Base-by-base conservation (phyloP, 2,888 invertebrate genomes). In the Dicyrtomina minuta region DNA sequence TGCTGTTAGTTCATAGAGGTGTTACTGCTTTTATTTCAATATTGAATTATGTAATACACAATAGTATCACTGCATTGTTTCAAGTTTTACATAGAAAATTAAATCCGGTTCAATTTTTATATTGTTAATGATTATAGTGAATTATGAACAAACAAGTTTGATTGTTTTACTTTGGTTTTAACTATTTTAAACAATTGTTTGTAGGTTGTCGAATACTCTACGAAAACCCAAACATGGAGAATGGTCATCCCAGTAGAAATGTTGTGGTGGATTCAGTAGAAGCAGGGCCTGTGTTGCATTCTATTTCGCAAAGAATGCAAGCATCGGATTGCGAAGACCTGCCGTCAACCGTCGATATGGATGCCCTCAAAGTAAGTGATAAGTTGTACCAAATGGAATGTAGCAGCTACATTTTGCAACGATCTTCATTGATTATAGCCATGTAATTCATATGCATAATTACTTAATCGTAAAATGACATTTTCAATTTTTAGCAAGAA, bases 301-400 rank as follows among this genome's bases (percentile, higher is more conserved):
- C 68, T 17, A 58, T 66, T 12, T 39, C 53, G 68, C 33, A 67
- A 20, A 46, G 67, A 17, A 60, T 67, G 27, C 60, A 60, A 17
- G 33, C 60, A 13, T 86, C 86, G 15, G 87, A 87, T 80, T 85
- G 86, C 56, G 86, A 87, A 72, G 85, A 86, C 77, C 82, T 87
- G 77, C 87, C 87, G 15, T 87, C 87, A 33, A 88, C 88, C 27
- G 87, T 88, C 72, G 88, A 88, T 78, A 88, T 88, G 82, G 86
- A 87, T 78, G 87, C 87, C 70, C 86, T 88, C 79, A 87, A 86
- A 80, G 85, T 84, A 73, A 84, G 83, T n/a, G n/a, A n/a, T 56
- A 80, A 51, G 56, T 33, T 17, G 33, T 33, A 5, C 8, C 3
- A 33, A 33, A 33, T 33, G 33, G n/a, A n/a, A n/a, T n/a, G n/a